Evolutionary conservation across 2,113 vertebrate genomes (phyloP).

Genomic region (Pungitius pungitius): DNA sequence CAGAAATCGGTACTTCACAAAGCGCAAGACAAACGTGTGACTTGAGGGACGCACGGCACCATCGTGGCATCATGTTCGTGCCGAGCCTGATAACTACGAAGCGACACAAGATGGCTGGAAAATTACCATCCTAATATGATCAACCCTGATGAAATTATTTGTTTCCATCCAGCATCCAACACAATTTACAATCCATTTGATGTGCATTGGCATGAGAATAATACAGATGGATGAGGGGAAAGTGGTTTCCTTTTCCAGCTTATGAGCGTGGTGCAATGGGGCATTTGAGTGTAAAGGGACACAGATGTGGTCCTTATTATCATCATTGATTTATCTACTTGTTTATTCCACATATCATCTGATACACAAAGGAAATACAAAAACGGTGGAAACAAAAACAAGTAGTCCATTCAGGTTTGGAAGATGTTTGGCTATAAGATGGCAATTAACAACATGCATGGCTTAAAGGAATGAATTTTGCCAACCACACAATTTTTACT

Average conservation of each 20-base stretch:
- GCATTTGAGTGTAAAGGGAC: constrained; percentile 25
- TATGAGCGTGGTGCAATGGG: constrained; percentile 13
- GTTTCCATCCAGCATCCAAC: constrained; percentile 31
- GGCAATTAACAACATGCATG: background rate
- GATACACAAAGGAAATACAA: background rate
- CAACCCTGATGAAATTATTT: constrained; percentile 39
- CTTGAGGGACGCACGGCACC: background rate
- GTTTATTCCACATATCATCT: constrained; percentile 8
- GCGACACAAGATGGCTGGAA: constrained; percentile 15
- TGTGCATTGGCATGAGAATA: constrained; percentile 53
- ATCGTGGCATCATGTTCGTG: background rate
- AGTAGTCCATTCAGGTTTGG: constrained; percentile 1
- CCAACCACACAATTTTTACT: too few species aligned
- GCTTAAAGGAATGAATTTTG: background rate
- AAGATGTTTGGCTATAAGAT: background rate
- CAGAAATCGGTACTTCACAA: background rate
- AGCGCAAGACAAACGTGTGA: background rate
- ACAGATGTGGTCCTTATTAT: constrained; percentile 46
- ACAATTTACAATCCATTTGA: constrained; percentile 51
- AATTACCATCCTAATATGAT: constrained; percentile 49
- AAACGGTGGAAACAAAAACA: constrained; percentile 18
- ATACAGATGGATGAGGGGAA: constrained; percentile 41
- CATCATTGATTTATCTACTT: constrained; percentile 31
- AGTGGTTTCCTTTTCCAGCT: constrained; percentile 16
- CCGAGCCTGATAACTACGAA: constrained; percentile 27